These are phyloP conservation scores for Pectinophora gossypiella DNA, from an alignment of 1,140 invertebrate genomes.

Conservation along the genomic window DNA sequence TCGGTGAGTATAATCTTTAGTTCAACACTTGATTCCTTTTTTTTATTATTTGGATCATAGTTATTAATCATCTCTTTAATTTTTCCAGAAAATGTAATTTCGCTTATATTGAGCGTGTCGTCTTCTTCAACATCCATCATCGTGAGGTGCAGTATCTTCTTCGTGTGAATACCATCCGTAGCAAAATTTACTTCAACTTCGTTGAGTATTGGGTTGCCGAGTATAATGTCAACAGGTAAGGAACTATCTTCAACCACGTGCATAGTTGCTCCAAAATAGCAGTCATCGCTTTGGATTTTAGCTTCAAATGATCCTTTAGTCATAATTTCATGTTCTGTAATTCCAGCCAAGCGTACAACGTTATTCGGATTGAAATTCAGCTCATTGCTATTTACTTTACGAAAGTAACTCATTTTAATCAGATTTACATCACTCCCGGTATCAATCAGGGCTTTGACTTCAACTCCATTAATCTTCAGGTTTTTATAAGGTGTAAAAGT, in stretches of 20 bases:
- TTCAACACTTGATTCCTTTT: constrained; percentile 11
- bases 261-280: constrained; percentile 10
- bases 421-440: constrained; percentile 23
- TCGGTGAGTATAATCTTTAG: constrained; percentile 29
- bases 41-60: constrained; percentile 6
- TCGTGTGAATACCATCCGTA: constrained; percentile 6
- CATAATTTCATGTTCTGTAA: constrained; percentile 12
- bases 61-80: constrained; percentile 11
- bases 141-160: constrained; percentile 8
- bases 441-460: constrained; percentile 11
- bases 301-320: constrained; percentile 14
- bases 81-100: constrained; percentile 5
- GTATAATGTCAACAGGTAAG: constrained; percentile 17
- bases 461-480: constrained; percentile 9
- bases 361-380: constrained; percentile 1
- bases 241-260: constrained; percentile 15
- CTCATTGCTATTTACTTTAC: not conserved
- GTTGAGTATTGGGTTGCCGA: constrained; percentile 17
- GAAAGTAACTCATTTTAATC: constrained; percentile 4
- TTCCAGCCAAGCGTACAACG: constrained; percentile 4
- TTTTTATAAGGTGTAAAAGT: constrained; percentile 15
- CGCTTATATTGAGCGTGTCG: not conserved
- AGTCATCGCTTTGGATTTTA: constrained; percentile 14
- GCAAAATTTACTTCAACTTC: constrained; percentile 18
- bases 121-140: constrained; percentile 4